phyloP scores from a whole-genome alignment of 2,888 invertebrate genomes.

The Drosophila koepferae region DNA sequence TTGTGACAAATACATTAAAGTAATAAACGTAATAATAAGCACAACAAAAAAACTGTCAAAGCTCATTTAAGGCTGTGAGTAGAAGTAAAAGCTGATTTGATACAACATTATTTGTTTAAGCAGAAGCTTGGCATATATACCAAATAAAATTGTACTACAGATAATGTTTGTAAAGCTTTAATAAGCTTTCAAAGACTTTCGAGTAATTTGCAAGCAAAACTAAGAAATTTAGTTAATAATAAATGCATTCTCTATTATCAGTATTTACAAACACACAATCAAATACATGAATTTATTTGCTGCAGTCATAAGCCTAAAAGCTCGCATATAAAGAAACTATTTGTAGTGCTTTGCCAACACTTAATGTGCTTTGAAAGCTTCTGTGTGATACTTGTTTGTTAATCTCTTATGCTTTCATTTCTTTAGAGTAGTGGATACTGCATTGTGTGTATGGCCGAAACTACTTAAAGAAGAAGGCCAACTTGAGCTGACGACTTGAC shows the following conservation, averaged over 20 bases:
- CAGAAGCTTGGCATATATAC: neutral
- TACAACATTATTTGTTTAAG: neutral
- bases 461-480: slow-evolving; percentile 53
- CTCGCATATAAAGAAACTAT: neutral
- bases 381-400: neutral
- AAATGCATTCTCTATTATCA: too few species aligned
- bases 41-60: too few species aligned
- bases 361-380: neutral
- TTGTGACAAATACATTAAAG: too few species aligned
- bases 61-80: neutral
- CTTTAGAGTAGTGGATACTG: slow-evolving; percentile 14
- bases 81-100: neutral
- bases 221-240: too few species aligned
- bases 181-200: too few species aligned
- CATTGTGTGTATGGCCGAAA: neutral
- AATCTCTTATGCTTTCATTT: neutral
- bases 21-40: too few species aligned
- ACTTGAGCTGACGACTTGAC: slow-evolving; percentile 30
- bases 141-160: too few species aligned
- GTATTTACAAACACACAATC: too few species aligned
- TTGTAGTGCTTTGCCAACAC: neutral
- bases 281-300: too few species aligned
- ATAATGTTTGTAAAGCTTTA: too few species aligned
- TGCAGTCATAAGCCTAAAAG: neutral
- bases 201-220: too few species aligned